Evolutionary conservation across 1,140 invertebrate species (phyloP).

Genomic region (Anastatus disparis): DNA sequence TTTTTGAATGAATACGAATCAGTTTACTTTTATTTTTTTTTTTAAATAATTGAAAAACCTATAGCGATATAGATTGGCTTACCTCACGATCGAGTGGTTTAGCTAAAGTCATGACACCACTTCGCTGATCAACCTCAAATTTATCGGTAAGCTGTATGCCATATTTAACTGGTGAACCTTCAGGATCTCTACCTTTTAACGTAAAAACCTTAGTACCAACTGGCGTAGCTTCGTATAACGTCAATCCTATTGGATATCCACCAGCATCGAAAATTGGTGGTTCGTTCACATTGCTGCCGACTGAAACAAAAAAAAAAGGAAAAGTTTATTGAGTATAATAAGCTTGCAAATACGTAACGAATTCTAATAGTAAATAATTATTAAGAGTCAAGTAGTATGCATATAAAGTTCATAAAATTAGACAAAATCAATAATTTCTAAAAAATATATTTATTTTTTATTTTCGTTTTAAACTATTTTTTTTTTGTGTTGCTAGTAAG

Average conservation of each 20-base stretch:
- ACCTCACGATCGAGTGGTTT: conserved; percentile 87
- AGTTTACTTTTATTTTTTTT: too few relatives aligned
- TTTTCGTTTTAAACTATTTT: too few relatives aligned
- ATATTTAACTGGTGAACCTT: conserved; percentile 76
- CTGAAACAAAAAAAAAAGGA: conserved; percentile 53
- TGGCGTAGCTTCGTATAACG: conserved; percentile 80
- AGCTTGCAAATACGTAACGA: too few relatives aligned
- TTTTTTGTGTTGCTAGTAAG: too few relatives aligned
- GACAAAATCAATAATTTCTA: too few relatives aligned
- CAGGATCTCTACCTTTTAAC: conserved; percentile 83
- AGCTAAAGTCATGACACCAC: conserved; percentile 81
- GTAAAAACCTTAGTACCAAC: conserved; percentile 81
- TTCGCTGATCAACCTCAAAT: conserved; percentile 79
- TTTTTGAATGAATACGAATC: too few relatives aligned
- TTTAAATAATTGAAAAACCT: too few relatives aligned
- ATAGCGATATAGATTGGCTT: conserved; percentile 44
- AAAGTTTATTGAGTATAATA: neutral
- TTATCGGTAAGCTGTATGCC: conserved; percentile 84
- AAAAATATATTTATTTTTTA: too few relatives aligned
- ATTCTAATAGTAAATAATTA: too few relatives aligned
- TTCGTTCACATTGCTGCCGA: conserved; percentile 63
- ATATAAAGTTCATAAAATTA: too few relatives aligned
- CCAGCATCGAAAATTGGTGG: conserved; percentile 60
- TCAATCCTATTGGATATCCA: conserved; percentile 65
- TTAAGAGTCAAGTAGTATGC: too few relatives aligned